A percentile compares a stretch with the other conserved stretches of the same genome.
phyloP scores from a whole-genome alignment of 2,113 vertebrate genomes.

The Antechinus flavipes region DNA sequence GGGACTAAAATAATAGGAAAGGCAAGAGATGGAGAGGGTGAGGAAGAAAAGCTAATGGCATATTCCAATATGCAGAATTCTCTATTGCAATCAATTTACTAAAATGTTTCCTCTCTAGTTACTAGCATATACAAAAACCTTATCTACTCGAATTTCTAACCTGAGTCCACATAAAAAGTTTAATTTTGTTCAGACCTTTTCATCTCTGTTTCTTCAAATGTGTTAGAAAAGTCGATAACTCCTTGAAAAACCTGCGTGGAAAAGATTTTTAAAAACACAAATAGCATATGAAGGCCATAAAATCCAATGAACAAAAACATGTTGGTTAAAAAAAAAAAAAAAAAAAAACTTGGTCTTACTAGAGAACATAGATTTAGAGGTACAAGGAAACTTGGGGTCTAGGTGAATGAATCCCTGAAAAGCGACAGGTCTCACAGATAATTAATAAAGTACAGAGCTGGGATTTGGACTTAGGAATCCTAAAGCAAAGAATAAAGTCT shows the following conservation, averaged over 20 bases:
- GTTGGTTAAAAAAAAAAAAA: not conserved
- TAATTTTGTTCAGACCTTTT: not conserved
- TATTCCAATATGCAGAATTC: not conserved
- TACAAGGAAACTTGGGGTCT: not conserved
- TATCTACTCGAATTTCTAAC: conserved; percentile 3
- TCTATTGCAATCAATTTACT: not conserved
- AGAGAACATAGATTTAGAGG: not conserved
- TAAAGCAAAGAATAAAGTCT: not conserved
- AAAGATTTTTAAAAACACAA: too few species aligned
- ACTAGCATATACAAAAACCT: not conserved
- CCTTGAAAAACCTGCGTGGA: too few species aligned
- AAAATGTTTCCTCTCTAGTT: conserved; percentile 19
- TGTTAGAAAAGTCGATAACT: not conserved
- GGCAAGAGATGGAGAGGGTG: too few species aligned
- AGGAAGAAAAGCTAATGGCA: not conserved
- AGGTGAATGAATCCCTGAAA: not conserved
- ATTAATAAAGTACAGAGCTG: not conserved
- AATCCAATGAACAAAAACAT: not conserved
- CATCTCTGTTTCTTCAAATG: not conserved
- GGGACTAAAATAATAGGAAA: too few species aligned
- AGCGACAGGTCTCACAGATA: not conserved
- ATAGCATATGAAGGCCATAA: not conserved
- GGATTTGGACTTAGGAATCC: not conserved
- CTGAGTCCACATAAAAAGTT: not conserved
- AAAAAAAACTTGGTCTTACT: not conserved